Evolutionary conservation across 2,797 vertebrate species (phyloP).

Genomic region (Loris lydekkerianus): DNA sequence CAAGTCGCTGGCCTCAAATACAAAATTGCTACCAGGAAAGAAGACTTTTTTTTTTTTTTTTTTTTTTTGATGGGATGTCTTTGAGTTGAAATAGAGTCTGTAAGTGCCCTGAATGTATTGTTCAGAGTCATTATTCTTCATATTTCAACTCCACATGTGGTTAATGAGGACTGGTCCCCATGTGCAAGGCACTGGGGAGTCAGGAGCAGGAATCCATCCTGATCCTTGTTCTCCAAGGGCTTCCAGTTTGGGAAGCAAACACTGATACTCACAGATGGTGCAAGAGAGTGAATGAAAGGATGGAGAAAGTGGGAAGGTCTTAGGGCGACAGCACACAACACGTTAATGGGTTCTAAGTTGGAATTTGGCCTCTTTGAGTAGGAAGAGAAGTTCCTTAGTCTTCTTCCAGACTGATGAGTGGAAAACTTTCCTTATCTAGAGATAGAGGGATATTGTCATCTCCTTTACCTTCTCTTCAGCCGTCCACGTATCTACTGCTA

Average conservation of each 20-base stretch:
- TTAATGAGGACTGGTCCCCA: constrained; percentile 4
- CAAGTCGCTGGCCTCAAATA: constrained; percentile 72
- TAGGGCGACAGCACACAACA: neutral
- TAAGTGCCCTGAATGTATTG: neutral
- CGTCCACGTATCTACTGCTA: neutral
- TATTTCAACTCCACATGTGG: constrained; percentile 46
- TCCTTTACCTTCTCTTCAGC: constrained; percentile 19
- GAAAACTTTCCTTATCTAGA: neutral
- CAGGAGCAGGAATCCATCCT: neutral
- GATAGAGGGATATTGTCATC: neutral
- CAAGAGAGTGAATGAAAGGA: constrained; percentile 7
- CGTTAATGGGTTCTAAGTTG: neutral
- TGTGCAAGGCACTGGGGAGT: neutral
- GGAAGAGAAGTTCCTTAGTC: neutral
- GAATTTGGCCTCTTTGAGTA: neutral
- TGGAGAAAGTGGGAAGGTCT: neutral
- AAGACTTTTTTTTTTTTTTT: neutral
- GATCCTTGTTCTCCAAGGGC: neutral
- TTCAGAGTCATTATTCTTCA: constrained; percentile 55
- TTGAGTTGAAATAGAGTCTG: constrained; percentile 48
- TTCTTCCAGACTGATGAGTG: neutral
- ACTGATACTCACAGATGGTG: neutral
- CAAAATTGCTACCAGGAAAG: constrained; percentile 75
- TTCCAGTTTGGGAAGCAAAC: constrained; percentile 5
- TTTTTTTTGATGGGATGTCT: constrained; percentile 26